These are phyloP conservation scores for Dryas iulia DNA, from an alignment of 1,140 invertebrate species.

Conservation along the genomic window DNA sequence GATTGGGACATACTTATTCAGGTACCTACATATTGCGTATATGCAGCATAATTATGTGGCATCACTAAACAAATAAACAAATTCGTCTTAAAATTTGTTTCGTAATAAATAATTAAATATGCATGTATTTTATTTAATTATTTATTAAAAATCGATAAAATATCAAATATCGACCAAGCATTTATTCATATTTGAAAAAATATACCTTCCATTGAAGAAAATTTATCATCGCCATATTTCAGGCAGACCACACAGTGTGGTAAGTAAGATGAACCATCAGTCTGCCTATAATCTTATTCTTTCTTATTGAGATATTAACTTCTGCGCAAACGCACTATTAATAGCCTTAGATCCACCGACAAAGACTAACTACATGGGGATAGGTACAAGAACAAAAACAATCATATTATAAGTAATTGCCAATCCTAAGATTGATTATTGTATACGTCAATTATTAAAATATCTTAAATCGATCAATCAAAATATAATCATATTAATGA, in stretches of 20 bases:
- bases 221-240: neutral
- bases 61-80: no score
- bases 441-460: neutral
- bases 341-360: constrained; percentile 36
- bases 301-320: constrained; percentile 76
- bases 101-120: no score
- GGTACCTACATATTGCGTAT: no score
- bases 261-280: constrained; percentile 49
- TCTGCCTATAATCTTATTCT: constrained; percentile 62
- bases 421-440: neutral
- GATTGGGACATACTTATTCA: no score
- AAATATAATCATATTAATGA: neutral
- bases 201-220: neutral
- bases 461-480: neutral
- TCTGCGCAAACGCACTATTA: constrained; percentile 60
- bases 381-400: neutral
- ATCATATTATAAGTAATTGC: neutral
- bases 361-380: neutral
- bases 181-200: neutral
- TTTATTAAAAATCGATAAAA: no score
- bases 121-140: no score
- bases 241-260: constrained; percentile 58
- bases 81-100: no score
- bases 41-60: no score
- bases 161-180: neutral